Base-by-base conservation (phyloP, 2,797 vertebrate genomes). In the Phrynocephalus forsythii region DNA sequence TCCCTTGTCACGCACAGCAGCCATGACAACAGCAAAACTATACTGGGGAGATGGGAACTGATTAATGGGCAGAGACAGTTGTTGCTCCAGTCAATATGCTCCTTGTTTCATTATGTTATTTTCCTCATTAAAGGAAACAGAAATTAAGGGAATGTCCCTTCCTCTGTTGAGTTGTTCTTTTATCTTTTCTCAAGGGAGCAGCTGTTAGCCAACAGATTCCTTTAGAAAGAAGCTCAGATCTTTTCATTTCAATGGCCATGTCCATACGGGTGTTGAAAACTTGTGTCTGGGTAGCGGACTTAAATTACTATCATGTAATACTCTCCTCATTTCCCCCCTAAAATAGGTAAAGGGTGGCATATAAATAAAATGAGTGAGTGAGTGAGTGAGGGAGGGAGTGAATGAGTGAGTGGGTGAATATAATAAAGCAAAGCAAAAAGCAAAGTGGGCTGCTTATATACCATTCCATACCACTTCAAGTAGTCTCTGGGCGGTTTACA, bases 21-120 rank as follows among this genome's bases (percentile, higher is more conserved):
- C 91, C 91, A 79, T 92, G 92, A 91, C 94, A 94, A 87, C 90
- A 94, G 93, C 88, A 72, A 87, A 89, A 94, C 88, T 89, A 90
- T 94, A 83, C 33, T 90, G 91, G 86, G 90, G 81, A 94, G 86
- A 90, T 94, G 81, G 92, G 86, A 91, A 86, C 83, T 94, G 90
- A 94, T 95, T 94, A 94, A 86, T 20, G 15, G 71, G 91, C 85
- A 77, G 87, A 94, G 89, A 77, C 84, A 87, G 88, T 93, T 90
- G 86, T 91, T 93, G 52, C 90, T 90, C 85, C 82, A 93, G 92
- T 94, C 94, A 95, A 90, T 88, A 82, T 92, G 85, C 82, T 91
- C 86, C 3, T 26, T 69, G 85, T 93, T 94, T 91, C 87, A 87
- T 90, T 85, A 91, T 52, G 88, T 87, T 92, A 86, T 92, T 94